A percentile compares a stretch with the other conserved stretches of the same genome.
These are phyloP conservation scores for Trypoxylon attenuatum DNA, from an alignment of 2,888 invertebrate species.

Conservation along the genomic window DNA sequence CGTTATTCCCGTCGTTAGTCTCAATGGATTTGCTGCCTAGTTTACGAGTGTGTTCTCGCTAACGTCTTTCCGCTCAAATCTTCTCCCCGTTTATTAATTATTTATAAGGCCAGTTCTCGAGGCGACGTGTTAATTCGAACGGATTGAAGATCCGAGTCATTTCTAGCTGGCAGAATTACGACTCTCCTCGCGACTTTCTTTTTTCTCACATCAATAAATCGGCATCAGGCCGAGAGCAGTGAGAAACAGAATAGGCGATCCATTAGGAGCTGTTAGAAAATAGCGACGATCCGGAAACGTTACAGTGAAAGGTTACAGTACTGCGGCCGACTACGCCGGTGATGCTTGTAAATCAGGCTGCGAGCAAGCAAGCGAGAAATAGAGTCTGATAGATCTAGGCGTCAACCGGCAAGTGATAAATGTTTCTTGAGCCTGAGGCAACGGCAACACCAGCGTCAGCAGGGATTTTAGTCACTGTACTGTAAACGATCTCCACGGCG, in stretches of 20 bases:
- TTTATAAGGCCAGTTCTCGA: too few species aligned
- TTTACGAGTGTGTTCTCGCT: too few species aligned
- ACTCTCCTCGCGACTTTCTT: slow-evolving; percentile 32
- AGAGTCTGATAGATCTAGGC: slow-evolving; percentile 35
- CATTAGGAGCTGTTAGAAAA: slow-evolving; percentile 19
- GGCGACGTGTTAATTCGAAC: too few species aligned
- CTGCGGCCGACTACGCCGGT: slow-evolving; percentile 9
- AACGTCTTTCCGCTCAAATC: too few species aligned
- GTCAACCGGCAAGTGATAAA: slow-evolving; percentile 36
- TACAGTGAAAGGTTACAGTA: slow-evolving; percentile 46
- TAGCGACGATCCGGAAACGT: slow-evolving; percentile 42
- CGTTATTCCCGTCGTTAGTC: not conserved
- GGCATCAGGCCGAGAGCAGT: slow-evolving; percentile 11
- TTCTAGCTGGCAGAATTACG: too few species aligned
- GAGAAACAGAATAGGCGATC: not conserved
- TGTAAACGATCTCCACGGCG: slow-evolving; percentile 50
- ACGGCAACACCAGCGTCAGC: too few species aligned
- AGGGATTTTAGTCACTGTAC: slow-evolving; percentile 30
- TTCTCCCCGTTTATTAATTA: too few species aligned
- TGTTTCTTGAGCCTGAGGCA: slow-evolving; percentile 32
- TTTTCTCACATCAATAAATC: slow-evolving; percentile 4
- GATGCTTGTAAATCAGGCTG: slow-evolving; percentile 1
- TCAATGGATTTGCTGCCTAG: too few species aligned
- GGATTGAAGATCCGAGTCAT: too few species aligned
- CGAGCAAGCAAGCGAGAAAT: slow-evolving; percentile 8